Evolutionary conservation across 2,888 invertebrate genomes (phyloP).

Genomic region (Melieria crassipennis): DNA sequence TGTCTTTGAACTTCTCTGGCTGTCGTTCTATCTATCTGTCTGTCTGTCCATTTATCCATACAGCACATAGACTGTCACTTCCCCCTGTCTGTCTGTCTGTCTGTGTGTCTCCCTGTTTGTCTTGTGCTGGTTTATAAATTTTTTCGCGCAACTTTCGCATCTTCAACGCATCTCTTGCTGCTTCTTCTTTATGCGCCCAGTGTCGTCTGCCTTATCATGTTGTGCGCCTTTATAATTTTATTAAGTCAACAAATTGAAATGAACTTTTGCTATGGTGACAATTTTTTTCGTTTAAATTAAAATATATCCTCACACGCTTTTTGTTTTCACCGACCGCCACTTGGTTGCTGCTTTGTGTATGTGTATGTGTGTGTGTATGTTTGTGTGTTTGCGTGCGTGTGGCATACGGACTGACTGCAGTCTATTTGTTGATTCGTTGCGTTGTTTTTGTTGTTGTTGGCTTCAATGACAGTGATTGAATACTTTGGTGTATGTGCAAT

Average conservation of each 20-base stretch:
- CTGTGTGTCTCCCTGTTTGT: too few species aligned
- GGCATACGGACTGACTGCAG: too few species aligned
- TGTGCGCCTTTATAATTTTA: slow-evolving; percentile 12
- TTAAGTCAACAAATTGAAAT: slow-evolving; percentile 45
- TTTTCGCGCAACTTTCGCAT: too few species aligned
- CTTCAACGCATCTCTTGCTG: too few species aligned
- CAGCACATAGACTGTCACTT: too few species aligned
- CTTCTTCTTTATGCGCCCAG: too few species aligned
- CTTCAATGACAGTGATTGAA: slow-evolving; percentile 43
- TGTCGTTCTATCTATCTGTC: too few species aligned
- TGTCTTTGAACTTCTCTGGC: too few species aligned
- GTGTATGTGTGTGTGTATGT: not conserved
- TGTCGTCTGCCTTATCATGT: too few species aligned
- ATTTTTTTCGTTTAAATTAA: slow-evolving; percentile 35
- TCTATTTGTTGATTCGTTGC: not conserved
- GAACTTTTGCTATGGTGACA: slow-evolving; percentile 44
- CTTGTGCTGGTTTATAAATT: too few species aligned
- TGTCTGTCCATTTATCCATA: too few species aligned
- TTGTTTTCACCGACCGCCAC: slow-evolving; percentile 20
- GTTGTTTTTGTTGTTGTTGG: slow-evolving; percentile 34
- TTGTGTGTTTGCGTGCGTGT: slow-evolving; percentile 21
- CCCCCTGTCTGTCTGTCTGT: too few species aligned
- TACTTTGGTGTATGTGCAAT: slow-evolving; percentile 23
- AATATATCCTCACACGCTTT: slow-evolving; percentile 21
- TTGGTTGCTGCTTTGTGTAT: not conserved